Conservation (phyloP, 2,113 vertebrate species). For the Xiphophorus maculatus region DNA sequence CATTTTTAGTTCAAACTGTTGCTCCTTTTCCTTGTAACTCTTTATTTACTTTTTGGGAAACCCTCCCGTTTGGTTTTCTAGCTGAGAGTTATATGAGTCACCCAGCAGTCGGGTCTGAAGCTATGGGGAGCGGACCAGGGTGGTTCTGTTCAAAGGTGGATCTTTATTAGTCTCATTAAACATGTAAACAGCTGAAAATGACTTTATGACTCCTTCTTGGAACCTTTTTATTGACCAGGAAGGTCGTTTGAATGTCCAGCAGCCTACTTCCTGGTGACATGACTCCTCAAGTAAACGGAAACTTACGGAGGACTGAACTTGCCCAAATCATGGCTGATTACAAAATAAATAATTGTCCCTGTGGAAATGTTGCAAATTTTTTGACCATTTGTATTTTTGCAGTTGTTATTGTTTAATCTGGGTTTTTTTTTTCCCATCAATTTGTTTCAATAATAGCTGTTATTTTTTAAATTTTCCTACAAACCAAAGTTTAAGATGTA, state of each 20-base stretch:
- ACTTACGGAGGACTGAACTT: background rate
- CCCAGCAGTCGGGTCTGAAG: background rate
- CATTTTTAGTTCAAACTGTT: too few species aligned
- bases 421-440: too few species aligned
- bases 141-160: background rate
- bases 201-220: background rate
- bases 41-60: too few species aligned
- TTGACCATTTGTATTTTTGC: too few species aligned
- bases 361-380: too few species aligned
- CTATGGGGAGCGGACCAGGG: background rate
- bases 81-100: background rate
- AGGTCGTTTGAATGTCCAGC: background rate
- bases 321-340: too few species aligned
- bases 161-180: background rate
- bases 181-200: background rate
- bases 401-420: too few species aligned
- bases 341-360: too few species aligned
- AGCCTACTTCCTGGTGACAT: background rate
- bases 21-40: too few species aligned
- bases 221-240: background rate
- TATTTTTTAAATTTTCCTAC: too few species aligned
- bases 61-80: background rate
- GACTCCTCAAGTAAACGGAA: background rate
- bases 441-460: too few species aligned
- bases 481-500: too few species aligned